A percentile compares a stretch with the other conserved stretches of the same genome.
Conservation (phyloP, 2,888 invertebrate genomes). For the Macrophya annulata region DNA sequence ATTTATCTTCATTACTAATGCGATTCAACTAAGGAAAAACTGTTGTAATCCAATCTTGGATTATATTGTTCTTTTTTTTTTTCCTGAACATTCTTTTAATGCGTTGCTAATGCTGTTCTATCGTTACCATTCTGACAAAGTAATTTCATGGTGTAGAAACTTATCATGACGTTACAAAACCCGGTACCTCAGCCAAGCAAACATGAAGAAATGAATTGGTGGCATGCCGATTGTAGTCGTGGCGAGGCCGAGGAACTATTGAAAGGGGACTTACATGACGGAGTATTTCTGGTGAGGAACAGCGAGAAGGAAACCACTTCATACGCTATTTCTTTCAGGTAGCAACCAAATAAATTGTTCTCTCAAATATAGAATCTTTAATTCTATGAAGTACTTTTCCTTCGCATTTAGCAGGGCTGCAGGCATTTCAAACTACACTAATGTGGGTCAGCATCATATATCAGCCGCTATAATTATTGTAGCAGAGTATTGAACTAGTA, state of each 20-base stretch:
- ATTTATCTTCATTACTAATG: too few relatives aligned
- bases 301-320: conserved; percentile 93
- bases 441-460: too few relatives aligned
- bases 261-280: conserved; percentile 91
- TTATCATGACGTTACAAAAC: conserved; percentile 92
- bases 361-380: neutral
- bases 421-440: neutral
- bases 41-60: neutral
- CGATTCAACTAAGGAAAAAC: neutral
- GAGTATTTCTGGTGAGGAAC: conserved; percentile 96
- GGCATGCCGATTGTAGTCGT: conserved; percentile 90
- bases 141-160: conserved; percentile 83
- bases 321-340: conserved; percentile 97
- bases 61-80: neutral
- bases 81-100: neutral
- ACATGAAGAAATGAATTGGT: conserved; percentile 97
- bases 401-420: neutral
- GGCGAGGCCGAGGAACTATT: conserved; percentile 94
- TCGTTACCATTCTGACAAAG: neutral
- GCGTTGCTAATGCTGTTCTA: neutral
- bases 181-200: conserved; percentile 97
- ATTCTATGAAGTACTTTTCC: neutral
- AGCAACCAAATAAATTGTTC: conserved; percentile 58
- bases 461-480: too few relatives aligned
- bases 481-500: neutral